Percentiles rank a stretch among this genome's conserved stretches.
Conservation (phyloP, 2,888 invertebrate genomes). For the Aleiodes leptofemur region DNA sequence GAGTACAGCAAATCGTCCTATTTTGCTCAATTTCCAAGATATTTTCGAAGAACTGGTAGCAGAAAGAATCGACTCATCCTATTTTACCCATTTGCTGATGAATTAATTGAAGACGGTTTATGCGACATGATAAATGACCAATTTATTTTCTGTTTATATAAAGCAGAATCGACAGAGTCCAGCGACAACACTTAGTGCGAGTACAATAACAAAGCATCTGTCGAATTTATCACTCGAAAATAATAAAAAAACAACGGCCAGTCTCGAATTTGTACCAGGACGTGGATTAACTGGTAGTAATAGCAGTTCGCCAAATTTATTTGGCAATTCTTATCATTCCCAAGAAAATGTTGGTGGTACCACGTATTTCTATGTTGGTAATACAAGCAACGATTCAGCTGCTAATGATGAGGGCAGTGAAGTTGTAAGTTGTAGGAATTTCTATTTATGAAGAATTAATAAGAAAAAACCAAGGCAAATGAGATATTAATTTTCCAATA, state of each 20-base stretch:
- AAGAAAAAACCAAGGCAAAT: no score
- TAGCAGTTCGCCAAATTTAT: constrained; percentile 72
- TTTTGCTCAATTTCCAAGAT: no score
- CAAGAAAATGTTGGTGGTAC: constrained; percentile 96
- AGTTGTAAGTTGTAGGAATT: constrained; percentile 60
- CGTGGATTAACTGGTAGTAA: constrained; percentile 70
- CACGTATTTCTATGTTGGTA: constrained; percentile 92
- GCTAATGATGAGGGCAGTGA: constrained; percentile 67
- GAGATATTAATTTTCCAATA: no score
- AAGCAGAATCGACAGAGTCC: constrained; percentile 72
- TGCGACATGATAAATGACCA: constrained; percentile 1
- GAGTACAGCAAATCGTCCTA: no score
- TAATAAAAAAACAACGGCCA: constrained; percentile 68
- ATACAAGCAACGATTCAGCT: constrained; percentile 66
- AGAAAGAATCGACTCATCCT: not conserved
- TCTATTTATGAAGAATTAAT: not conserved
- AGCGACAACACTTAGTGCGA: constrained; percentile 64
- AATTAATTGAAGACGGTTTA: constrained; percentile 29
- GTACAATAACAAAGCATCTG: constrained; percentile 71
- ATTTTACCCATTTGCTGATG: not conserved
- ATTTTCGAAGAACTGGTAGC: no score
- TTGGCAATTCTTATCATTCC: constrained; percentile 73
- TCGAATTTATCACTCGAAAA: constrained; percentile 72
- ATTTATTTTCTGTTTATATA: constrained; percentile 56
- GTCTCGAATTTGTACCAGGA: constrained; percentile 71